A percentile compares a stretch with the other conserved stretches of the same genome.
phyloP scores from a whole-genome alignment of 2,797 vertebrate genomes.

The Chromis chromis region DNA sequence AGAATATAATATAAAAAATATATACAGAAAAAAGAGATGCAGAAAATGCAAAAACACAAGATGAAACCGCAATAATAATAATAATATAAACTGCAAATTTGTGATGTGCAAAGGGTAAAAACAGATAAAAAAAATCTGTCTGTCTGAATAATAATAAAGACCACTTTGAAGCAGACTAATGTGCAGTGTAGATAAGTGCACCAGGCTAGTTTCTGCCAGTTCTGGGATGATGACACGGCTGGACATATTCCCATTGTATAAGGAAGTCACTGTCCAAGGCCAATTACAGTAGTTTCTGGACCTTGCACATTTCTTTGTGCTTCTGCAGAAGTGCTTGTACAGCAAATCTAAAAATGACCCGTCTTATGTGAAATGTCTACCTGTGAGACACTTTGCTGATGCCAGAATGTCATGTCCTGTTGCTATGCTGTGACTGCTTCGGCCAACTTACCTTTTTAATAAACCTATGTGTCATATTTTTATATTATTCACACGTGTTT shows the following conservation, averaged over 20 bases:
- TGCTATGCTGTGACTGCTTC: background rate
- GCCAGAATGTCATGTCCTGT: background rate
- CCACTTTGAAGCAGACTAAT: background rate
- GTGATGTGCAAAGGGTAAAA: too few relatives aligned
- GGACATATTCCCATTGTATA: background rate
- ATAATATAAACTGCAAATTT: too few relatives aligned
- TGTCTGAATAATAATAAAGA: too few relatives aligned
- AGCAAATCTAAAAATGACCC: conserved; percentile 11
- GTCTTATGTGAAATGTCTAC: conserved; percentile 2
- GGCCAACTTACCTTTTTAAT: too few relatives aligned
- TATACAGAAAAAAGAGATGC: too few relatives aligned
- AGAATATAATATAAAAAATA: too few relatives aligned
- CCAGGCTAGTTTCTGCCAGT: background rate
- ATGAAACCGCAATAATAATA: too few relatives aligned
- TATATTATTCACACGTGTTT: too few relatives aligned
- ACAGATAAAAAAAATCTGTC: too few relatives aligned
- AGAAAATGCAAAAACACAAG: too few relatives aligned
- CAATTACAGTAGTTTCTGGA: too few relatives aligned
- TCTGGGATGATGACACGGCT: background rate
- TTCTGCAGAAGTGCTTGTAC: background rate
- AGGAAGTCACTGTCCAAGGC: background rate
- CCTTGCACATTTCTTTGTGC: background rate
- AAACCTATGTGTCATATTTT: too few relatives aligned
- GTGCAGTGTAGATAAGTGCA: background rate
- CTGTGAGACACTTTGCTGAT: conserved; percentile 1